Evolutionary conservation across 2,888 invertebrate genomes (phyloP), one percentile per base, ranked within the genome.

Genomic region (Peribatodes rhomboidaria): DNA sequence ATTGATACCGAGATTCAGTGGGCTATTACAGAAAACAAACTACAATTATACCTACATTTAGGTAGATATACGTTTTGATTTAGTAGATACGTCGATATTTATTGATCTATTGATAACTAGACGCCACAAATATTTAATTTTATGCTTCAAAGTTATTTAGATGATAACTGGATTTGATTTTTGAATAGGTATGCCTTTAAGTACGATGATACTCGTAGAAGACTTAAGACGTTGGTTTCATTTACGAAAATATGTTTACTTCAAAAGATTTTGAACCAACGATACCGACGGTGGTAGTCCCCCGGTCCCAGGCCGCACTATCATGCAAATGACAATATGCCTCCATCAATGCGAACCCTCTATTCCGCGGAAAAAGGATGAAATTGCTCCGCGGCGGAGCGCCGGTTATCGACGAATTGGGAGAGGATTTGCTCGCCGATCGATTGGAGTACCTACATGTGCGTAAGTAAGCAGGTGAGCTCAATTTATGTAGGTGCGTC

Each of bases 321-420:
- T 72, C 76, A 79, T 80, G 79, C 79, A 82, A 83, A 82, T 78
- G 74, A 77, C 78, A 79, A 78, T 79, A 73, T 74, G 72, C 69
- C 60, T 65, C 67, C 72, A 57, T 69, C 68, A 63, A 61, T 66
- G 52, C 50, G 61, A 52, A 27, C 39, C 64, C 59, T 65, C 65
- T 56, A 65, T 65, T 56, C 59, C 60, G 55, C 65, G 65, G 55
- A 65, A 65, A 64, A 65, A 54, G 65, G 58, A 60, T 65, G 55
- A 65, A 65, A 50, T 65, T 65, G 55, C 37, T 55, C 59, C 47
- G 50, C 65, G 60, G 55, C 20, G 41, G 56, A 27, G 49, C 47
- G 47, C 54, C 55, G 44, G 55, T 49, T 65, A 60, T 65, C 54
- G 55, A 37, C 47, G 53, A 39, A 47, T 59, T 49, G 54, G 18